Conservation (phyloP, 1,140 invertebrate genomes). For the Drosophila kurseongensis region DNA sequence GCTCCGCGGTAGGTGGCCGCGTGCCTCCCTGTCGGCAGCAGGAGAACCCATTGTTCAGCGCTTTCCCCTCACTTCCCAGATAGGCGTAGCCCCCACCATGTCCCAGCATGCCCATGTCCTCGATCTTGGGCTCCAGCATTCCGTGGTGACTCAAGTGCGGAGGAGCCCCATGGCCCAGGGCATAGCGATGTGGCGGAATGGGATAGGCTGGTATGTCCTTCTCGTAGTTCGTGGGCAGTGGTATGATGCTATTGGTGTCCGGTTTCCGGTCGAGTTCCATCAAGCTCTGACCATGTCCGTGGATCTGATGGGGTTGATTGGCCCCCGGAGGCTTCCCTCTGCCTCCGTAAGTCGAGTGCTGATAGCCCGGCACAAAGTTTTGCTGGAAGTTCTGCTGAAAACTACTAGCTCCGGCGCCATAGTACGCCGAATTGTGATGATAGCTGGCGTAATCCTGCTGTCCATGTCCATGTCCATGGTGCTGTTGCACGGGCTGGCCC, state of each 20-base stretch:
- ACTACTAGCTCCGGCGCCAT: constrained; percentile 62
- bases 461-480: constrained; percentile 61
- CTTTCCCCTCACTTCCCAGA: constrained; percentile 88
- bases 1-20: constrained; percentile 89
- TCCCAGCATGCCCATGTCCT: constrained; percentile 73
- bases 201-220: constrained; percentile 84
- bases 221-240: constrained; percentile 83
- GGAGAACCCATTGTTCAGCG: constrained; percentile 86
- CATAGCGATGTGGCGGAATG: constrained; percentile 82
- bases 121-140: constrained; percentile 78
- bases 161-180: constrained; percentile 63
- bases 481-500: constrained; percentile 62
- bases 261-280: constrained; percentile 79
- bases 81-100: constrained; percentile 86
- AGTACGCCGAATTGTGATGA: constrained; percentile 77
- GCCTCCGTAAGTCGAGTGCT: constrained; percentile 66
- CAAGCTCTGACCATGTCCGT: constrained; percentile 59
- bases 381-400: constrained; percentile 84
- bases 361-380: constrained; percentile 79
- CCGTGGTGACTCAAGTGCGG: constrained; percentile 66
- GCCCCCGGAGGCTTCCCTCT: constrained; percentile 43
- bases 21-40: constrained; percentile 90
- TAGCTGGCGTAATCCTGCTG: constrained; percentile 80
- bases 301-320: constrained; percentile 51
- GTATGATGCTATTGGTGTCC: constrained; percentile 80